These are phyloP conservation scores for Parapristionchus giblindavisi DNA, from an alignment of 2,888 invertebrate genomes.

Conservation along the genomic window DNA sequence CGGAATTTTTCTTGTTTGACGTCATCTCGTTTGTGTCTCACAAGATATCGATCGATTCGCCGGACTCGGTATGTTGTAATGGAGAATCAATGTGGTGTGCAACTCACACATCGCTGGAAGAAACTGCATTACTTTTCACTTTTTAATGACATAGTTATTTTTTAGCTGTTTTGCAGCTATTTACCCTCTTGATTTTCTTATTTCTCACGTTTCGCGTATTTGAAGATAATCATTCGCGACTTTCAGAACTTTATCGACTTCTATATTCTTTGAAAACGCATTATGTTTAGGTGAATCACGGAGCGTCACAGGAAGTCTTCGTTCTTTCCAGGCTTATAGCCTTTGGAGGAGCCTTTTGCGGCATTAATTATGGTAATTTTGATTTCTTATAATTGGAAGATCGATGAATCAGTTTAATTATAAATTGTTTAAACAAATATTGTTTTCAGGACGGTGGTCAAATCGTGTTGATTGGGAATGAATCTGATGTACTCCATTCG, in stretches of 20 bases:
- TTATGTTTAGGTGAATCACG: slow-evolving; percentile 24
- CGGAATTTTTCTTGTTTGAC: slow-evolving; percentile 33
- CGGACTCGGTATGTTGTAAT: slow-evolving; percentile 35
- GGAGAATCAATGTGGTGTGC: background rate
- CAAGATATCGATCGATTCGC: slow-evolving; percentile 34
- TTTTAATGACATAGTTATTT: background rate
- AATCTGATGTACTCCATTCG: slow-evolving; percentile 64
- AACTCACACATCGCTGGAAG: background rate
- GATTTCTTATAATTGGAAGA: background rate
- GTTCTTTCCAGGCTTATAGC: slow-evolving; percentile 22
- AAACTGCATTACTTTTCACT: slow-evolving; percentile 13
- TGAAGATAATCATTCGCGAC: slow-evolving; percentile 12
- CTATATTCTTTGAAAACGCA: background rate
- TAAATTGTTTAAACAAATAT: background rate
- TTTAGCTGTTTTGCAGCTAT: background rate
- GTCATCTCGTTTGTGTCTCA: slow-evolving; percentile 29
- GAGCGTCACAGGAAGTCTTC: slow-evolving; percentile 10
- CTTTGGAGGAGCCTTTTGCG: slow-evolving; percentile 25
- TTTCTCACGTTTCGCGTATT: slow-evolving; percentile 15
- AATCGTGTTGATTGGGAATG: slow-evolving; percentile 65
- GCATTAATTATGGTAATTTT: slow-evolving; percentile 12
- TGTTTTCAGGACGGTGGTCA: slow-evolving; percentile 56
- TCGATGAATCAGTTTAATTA: background rate
- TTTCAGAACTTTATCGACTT: slow-evolving; percentile 4
- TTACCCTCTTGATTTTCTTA: background rate